Base-by-base conservation (phyloP, 2,888 invertebrate species). In the Synergus umbraculus region DNA sequence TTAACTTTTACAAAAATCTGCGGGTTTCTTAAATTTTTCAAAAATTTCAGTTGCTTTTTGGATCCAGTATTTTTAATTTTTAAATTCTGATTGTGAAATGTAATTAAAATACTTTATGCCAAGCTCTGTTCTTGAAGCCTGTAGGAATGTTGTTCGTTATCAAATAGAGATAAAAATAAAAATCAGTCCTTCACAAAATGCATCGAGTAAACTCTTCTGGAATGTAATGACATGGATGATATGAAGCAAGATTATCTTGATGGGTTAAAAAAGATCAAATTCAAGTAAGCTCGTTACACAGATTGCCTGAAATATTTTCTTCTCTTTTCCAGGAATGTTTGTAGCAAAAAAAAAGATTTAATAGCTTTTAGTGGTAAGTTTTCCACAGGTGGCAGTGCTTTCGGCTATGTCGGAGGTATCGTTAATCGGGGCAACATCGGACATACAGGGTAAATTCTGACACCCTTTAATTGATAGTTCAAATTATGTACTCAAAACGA, bases 161-260 rank as follows among this genome's bases (percentile, higher is more conserved):
- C 22, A 49, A 54, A 73, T 49, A 9, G 15, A 49, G 29, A 49
- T 1, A 8, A 69, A 46, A 13, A 46, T 22, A 67, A 67, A 73
- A 46, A 37, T 37, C 15, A 73, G 37, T 73, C n/a, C 22, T 69
- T 15, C 1, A 49, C n/a, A 37, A 73, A 73, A 73, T 41, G 37
- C 41, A 73, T n/a, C 10, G 13, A 13, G 60, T 60, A 67, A 49
- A 69, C 46, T 67, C 43, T 49, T 73, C n/a, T 49, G 73, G 73
- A 73, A 73, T 73, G 73, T 73, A 29, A 41, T 37, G n/a, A 49
- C 13, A 15, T 29, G 15, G 13, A 29, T 60, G 12, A 18, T 13
- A 10, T 29, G 12, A 60, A 4, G 10, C 13, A 12, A 60, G 22
- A 22, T 60, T 29, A 60, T 18, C 0, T 60, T 10, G 18, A 22